phyloP scores from a whole-genome alignment of 2,888 invertebrate genomes.

The Pomacea canaliculata region DNA sequence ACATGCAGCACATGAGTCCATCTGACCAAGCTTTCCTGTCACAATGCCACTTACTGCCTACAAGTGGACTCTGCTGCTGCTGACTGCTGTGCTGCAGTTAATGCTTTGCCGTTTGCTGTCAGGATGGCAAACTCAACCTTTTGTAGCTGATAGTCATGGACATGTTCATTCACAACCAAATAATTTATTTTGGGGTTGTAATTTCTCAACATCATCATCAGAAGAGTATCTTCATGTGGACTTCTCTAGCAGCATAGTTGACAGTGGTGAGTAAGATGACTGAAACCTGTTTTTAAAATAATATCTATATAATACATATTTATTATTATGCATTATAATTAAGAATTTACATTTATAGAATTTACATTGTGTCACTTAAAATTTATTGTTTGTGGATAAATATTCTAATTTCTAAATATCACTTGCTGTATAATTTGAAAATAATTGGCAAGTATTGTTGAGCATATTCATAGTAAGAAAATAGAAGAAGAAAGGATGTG shows the following conservation, averaged over 20 bases:
- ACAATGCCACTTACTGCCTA: background rate
- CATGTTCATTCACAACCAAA: background rate
- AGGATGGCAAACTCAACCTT: background rate
- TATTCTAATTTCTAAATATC: too few relatives aligned
- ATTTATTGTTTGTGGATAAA: too few relatives aligned
- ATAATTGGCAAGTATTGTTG: too few relatives aligned
- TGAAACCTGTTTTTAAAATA: too few relatives aligned
- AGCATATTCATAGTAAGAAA: too few relatives aligned
- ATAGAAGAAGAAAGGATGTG: too few relatives aligned
- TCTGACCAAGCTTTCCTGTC: background rate
- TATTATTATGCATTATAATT: background rate
- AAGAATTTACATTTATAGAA: too few relatives aligned
- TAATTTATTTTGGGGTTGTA: slow-evolving; percentile 1
- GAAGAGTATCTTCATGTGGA: slow-evolving; percentile 42
- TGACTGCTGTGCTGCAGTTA: slow-evolving; percentile 38
- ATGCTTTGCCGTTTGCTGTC: slow-evolving; percentile 24
- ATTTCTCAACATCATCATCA: slow-evolving; percentile 13
- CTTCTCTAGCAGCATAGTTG: slow-evolving; percentile 50
- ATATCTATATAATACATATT: too few relatives aligned
- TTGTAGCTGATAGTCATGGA: background rate
- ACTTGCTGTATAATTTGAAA: too few relatives aligned
- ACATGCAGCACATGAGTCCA: too few relatives aligned
- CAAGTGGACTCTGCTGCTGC: slow-evolving; percentile 31
- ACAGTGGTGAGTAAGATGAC: slow-evolving; percentile 48
- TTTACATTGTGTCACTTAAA: too few relatives aligned